These are phyloP conservation scores for Propithecus perrieri DNA, from an alignment of 2,797 vertebrate genomes.

Conservation along the genomic window DNA sequence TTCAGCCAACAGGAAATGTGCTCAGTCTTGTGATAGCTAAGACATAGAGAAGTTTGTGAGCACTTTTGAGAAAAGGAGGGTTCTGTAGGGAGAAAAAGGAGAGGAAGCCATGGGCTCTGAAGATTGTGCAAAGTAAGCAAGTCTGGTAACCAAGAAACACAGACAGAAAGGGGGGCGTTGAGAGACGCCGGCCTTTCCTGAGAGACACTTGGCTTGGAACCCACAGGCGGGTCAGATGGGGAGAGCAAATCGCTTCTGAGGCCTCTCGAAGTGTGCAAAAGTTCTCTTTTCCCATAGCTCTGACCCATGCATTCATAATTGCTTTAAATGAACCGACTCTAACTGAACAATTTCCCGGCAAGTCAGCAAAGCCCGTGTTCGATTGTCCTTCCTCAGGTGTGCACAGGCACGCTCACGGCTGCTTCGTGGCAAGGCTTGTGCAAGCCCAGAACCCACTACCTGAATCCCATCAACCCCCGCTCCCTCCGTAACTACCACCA, in stretches of 20 bases:
- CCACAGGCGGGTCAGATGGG: not conserved
- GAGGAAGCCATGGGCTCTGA: not conserved
- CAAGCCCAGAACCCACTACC: not conserved
- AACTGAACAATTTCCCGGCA: not conserved
- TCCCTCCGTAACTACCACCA: not conserved
- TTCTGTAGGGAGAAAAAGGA: not conserved
- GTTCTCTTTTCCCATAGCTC: not conserved
- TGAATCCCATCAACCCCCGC: fast-evolving
- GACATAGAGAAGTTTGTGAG: not conserved
- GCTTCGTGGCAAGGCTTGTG: not conserved
- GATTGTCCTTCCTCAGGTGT: not conserved
- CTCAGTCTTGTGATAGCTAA: not conserved
- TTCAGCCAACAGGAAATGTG: slow-evolving; percentile 22
- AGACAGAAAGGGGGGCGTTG: not conserved
- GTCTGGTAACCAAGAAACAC: slow-evolving; percentile 32
- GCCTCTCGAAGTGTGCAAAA: not conserved
- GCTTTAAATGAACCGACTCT: not conserved
- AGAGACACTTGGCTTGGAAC: not conserved
- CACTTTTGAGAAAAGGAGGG: not conserved
- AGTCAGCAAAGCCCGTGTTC: not conserved
- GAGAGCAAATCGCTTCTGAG: not conserved
- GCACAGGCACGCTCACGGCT: not conserved
- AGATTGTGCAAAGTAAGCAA: not conserved
- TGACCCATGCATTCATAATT: not conserved
- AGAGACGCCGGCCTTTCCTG: not conserved